Evolutionary conservation across 1,140 invertebrate species (phyloP).

Genomic region (Drosophila santomea): DNA sequence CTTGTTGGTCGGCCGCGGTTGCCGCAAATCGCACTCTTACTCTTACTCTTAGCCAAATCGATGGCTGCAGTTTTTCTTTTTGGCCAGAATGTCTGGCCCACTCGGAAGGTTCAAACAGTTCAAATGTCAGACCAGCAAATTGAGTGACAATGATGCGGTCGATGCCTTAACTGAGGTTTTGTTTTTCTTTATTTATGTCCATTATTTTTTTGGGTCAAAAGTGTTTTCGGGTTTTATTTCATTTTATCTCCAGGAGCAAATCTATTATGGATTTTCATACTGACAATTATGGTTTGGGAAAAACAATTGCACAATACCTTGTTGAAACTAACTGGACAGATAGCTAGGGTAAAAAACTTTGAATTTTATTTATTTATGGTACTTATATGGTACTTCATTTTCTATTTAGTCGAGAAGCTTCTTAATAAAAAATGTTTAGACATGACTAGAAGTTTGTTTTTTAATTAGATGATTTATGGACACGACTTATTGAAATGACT

Average conservation of each 20-base stretch:
- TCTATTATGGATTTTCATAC: background rate
- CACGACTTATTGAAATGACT: background rate
- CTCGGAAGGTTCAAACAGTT: constrained; percentile 38
- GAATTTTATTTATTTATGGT: no score
- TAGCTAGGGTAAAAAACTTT: no score
- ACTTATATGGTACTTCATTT: no score
- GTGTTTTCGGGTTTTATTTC: background rate
- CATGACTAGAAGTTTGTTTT: no score
- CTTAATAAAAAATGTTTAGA: no score
- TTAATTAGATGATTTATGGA: no score
- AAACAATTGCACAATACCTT: no score
- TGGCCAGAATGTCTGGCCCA: constrained; percentile 25
- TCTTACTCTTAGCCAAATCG: constrained; percentile 18
- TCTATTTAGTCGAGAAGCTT: no score
- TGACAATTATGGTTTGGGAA: no score
- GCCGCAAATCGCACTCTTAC: background rate
- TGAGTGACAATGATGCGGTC: constrained; percentile 73
- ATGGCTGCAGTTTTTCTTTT: constrained; percentile 34
- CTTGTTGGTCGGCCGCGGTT: constrained; percentile 32
- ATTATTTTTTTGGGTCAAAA: background rate
- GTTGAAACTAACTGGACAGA: no score
- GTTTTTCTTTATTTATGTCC: background rate
- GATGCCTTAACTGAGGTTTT: constrained; percentile 15
- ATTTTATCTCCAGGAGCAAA: background rate
- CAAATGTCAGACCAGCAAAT: constrained; percentile 60